phyloP scores from a whole-genome alignment of 2,888 invertebrate genomes.

The Hypomecis atomaria region DNA sequence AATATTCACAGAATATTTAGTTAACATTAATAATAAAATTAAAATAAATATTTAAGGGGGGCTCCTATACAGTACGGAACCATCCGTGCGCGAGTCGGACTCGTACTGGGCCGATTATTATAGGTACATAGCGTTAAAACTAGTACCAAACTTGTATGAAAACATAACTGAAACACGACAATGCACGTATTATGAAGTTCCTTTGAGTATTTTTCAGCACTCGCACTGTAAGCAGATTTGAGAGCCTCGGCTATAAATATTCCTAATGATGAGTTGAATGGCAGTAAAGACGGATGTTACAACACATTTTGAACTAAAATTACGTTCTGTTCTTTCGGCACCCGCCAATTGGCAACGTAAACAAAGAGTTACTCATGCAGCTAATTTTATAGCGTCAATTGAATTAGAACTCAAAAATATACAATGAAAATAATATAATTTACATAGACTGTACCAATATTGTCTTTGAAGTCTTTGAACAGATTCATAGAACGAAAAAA shows the following conservation, averaged over 20 bases:
- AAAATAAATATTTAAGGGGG: no score
- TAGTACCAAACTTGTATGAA: not conserved
- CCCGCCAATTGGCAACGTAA: conserved; percentile 46
- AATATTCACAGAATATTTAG: no score
- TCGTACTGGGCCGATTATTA: no score
- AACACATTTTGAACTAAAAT: conserved; percentile 42
- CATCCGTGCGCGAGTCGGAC: no score
- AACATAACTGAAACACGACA: not conserved
- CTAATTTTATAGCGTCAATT: conserved; percentile 41
- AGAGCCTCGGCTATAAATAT: conserved; percentile 19
- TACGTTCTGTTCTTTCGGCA: conserved; percentile 38
- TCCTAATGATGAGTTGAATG: conserved; percentile 24
- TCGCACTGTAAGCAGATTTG: not conserved
- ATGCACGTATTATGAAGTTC: not conserved
- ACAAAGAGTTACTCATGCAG: conserved; percentile 42
- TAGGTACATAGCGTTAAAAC: not conserved
- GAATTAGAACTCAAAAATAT: conserved; percentile 33
- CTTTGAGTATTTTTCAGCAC: conserved; percentile 1
- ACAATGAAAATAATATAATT: conserved; percentile 9
- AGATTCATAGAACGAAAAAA: no score
- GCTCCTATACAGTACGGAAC: no score
- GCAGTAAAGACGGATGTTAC: conserved; percentile 42
- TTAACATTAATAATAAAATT: no score
- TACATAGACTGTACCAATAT: no score
- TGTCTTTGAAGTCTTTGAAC: no score